phyloP scores from a whole-genome alignment of 1,140 invertebrate species.

The Halictus rubicundus region DNA sequence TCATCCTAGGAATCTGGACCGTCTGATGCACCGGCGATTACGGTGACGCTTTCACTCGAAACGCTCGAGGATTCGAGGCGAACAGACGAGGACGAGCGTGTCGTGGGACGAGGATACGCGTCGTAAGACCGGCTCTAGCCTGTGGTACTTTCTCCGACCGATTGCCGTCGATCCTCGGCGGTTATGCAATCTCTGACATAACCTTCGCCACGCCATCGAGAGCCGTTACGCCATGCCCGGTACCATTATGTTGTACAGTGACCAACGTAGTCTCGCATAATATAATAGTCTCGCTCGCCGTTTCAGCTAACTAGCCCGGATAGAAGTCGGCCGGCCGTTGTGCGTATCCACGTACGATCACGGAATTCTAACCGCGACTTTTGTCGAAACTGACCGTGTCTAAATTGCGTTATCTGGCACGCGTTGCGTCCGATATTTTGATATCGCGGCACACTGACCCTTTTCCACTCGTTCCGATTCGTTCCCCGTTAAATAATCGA shows the following conservation, averaged over 20 bases:
- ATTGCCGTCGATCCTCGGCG: slow-evolving; percentile 65
- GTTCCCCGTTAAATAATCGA: too few species aligned
- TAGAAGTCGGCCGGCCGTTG: background rate
- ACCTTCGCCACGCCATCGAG: slow-evolving; percentile 77
- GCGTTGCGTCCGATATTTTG: background rate
- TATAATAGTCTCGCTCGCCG: background rate
- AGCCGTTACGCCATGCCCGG: slow-evolving; percentile 74
- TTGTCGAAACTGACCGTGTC: background rate
- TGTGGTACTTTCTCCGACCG: slow-evolving; percentile 70
- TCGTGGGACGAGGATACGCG: slow-evolving; percentile 20
- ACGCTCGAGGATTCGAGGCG: background rate
- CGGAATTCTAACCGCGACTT: slow-evolving; percentile 9
- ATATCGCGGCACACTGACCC: background rate
- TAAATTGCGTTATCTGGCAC: background rate
- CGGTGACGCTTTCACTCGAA: slow-evolving; percentile 67
- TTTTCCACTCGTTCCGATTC: background rate
- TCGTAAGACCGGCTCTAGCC: slow-evolving; percentile 40
- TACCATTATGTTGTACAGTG: slow-evolving; percentile 52
- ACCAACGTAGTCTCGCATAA: background rate
- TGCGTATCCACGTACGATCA: background rate
- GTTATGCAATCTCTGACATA: slow-evolving; percentile 81
- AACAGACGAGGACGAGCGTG: slow-evolving; percentile 27
- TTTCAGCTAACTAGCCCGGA: background rate
- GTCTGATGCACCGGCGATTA: slow-evolving; percentile 50
- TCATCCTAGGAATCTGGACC: slow-evolving; percentile 47